Base-by-base conservation (phyloP, 2,888 invertebrate species). In the Drosophila leonis region DNA sequence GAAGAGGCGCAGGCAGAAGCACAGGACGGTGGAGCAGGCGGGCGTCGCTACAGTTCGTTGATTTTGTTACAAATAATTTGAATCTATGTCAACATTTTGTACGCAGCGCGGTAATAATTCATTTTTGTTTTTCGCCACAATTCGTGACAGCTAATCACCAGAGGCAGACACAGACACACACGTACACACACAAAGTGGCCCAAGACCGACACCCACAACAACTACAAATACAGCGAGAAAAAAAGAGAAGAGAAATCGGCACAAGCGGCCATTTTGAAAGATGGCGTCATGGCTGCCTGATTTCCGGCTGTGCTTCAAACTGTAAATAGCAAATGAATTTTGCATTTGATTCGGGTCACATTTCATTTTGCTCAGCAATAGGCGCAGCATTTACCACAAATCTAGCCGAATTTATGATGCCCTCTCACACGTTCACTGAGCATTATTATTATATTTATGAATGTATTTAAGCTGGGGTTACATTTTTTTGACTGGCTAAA, bases 71-170 rank as follows among this genome's bases (percentile, higher is more conserved):
- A 87, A 88, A 88, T 86, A 86, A 85, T 85, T 88, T 86, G 87
- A 85, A 86, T 85, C 87, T 88, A 86, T 88, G 87, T 88, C 85
- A 88, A 83, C 86, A 88, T 77, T 85, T 75, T 71, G 75, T 74
- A 60, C 75, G 71, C 78, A 60, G 67, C 78, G 75, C 75, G 72
- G 82, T 75, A 86, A 86, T 86, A 86, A 88, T 89, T 86, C 85
- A 86, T 88, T 89, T 88, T 83, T 87, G 84, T 84, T 63, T 78
- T 87, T 75, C 64, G 76, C 75, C 78, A 72, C 84, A 64, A 78
- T 72, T 84, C 82, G 75, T 89, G 85, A 89, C 85, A 83, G 84
- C 85, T 86, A 88, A 86, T 88, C 85, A 86, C 80, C 76, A 75
- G 75, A 72, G 72, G 67, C 78, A 72, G 72, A 65, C 78, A 66